These are phyloP conservation scores for Botia almorhae DNA, from an alignment of 2,797 vertebrate species.

Conservation along the genomic window DNA sequence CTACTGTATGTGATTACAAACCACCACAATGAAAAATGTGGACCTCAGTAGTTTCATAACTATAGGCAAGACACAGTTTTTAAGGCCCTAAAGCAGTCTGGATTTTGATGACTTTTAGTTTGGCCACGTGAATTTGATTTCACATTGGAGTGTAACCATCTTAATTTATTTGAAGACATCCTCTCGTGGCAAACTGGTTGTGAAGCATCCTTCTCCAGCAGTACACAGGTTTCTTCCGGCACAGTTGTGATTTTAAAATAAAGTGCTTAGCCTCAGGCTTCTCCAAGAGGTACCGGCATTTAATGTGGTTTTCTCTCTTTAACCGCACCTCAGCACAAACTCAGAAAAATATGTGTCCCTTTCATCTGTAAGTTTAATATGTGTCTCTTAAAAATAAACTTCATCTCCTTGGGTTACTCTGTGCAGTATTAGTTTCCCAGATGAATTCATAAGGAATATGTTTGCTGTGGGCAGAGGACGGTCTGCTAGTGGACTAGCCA, in stretches of 20 bases:
- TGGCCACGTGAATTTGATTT: constrained; percentile 14
- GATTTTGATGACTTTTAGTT: constrained; percentile 34
- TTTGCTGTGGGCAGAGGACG: constrained; percentile 27
- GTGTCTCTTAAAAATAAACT: constrained; percentile 39
- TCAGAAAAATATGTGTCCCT: constrained; percentile 9
- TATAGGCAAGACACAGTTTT: constrained; percentile 5
- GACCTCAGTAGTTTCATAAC: constrained; percentile 22
- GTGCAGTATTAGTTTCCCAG: constrained; percentile 26
- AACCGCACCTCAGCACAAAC: constrained; percentile 39
- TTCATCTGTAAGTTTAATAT: constrained; percentile 44
- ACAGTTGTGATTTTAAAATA: constrained; percentile 39
- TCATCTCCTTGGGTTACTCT: constrained; percentile 33
- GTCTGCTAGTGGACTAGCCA: constrained; percentile 49
- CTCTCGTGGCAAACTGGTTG: constrained; percentile 9
- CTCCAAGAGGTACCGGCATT: constrained; percentile 28
- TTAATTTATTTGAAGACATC: background rate
- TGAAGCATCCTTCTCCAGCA: background rate
- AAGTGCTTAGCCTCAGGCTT: constrained; percentile 40
- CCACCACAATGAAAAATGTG: constrained; percentile 34
- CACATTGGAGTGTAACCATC: constrained; percentile 3
- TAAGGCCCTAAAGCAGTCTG: constrained; percentile 18
- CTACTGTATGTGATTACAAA: constrained; percentile 13
- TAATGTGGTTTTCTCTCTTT: constrained; percentile 41
- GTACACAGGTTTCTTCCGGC: constrained; percentile 11
- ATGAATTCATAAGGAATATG: constrained; percentile 41